phyloP scores from a whole-genome alignment of 1,140 invertebrate genomes.

The Lutraria rhynchaena region DNA sequence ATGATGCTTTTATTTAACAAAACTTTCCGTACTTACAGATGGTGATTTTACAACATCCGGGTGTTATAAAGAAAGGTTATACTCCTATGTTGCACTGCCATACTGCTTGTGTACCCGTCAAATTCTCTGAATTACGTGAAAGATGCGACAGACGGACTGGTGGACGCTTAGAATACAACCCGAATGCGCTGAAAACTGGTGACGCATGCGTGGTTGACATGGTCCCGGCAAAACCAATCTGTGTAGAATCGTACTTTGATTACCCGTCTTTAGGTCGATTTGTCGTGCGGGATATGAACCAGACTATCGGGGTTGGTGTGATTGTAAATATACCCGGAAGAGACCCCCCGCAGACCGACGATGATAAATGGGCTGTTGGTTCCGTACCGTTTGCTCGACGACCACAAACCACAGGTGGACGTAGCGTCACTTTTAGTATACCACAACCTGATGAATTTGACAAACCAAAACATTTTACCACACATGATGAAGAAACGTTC shows the following conservation, averaged over 20 bases:
- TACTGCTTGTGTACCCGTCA: constrained; percentile 99
- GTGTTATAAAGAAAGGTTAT: constrained; percentile 97
- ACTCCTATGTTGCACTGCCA: constrained; percentile 98
- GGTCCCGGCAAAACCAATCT: constrained; percentile 95
- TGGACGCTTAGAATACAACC: constrained; percentile 83
- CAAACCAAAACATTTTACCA: constrained; percentile 30
- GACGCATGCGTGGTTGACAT: constrained; percentile 95
- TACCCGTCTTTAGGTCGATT: constrained; percentile 98
- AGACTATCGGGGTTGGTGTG: constrained; percentile 98
- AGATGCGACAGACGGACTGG: constrained; percentile 98
- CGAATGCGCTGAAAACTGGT: constrained; percentile 93
- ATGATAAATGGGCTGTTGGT: constrained; percentile 57
- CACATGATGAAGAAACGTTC: constrained; percentile 48
- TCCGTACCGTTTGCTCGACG: constrained; percentile 41
- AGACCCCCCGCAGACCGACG: constrained; percentile 49
- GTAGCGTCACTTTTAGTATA: constrained; percentile 54
- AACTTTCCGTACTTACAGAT: constrained; percentile 84
- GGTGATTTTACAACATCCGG: constrained; percentile 97
- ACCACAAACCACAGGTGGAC: constrained; percentile 50
- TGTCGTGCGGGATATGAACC: constrained; percentile 98
- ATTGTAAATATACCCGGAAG: constrained; percentile 83
- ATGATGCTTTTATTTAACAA: too few species aligned
- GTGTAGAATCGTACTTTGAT: constrained; percentile 98
- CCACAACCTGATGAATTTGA: constrained; percentile 49
- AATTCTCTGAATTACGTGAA: constrained; percentile 98